Evolutionary conservation across 1,140 invertebrate genomes (phyloP).

Genomic region (Microplitis demolitor): DNA sequence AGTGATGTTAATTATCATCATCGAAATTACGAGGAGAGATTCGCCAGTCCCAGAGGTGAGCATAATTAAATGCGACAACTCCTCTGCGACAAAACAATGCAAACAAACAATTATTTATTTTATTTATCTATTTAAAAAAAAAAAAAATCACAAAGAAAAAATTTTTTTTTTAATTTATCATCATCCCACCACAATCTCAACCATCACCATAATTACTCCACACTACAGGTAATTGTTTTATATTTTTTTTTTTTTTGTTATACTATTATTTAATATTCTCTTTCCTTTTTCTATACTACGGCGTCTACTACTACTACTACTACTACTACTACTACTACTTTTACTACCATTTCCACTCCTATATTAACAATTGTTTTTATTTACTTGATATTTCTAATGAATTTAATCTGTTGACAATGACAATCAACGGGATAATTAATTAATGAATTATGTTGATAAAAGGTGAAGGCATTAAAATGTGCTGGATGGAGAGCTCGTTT

Average conservation of each 20-base stretch:
- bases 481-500: conserved; percentile 91
- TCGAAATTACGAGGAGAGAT: conserved; percentile 47
- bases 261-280: background rate
- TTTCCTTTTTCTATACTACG: background rate
- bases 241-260: conserved; percentile 39
- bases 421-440: background rate
- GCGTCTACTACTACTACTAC: background rate
- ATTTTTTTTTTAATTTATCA: conserved; percentile 30
- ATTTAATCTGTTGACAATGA: background rate
- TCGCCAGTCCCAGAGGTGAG: conserved; percentile 62
- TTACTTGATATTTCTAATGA: background rate
- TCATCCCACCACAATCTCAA: conserved; percentile 48
- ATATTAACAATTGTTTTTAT: background rate
- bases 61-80: conserved; percentile 47
- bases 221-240: conserved; percentile 58
- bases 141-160: too few species aligned
- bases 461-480: conserved; percentile 63
- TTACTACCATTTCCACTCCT: background rate
- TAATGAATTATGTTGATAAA: conserved; percentile 5
- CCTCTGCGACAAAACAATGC: conserved; percentile 31
- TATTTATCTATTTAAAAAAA: conserved; percentile 17
- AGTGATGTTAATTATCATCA: conserved; percentile 14
- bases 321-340: background rate
- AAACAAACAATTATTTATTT: conserved; percentile 11
- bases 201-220: conserved; percentile 54